Evolutionary conservation across 2,888 invertebrate species (phyloP), one percentile per base, ranked within the genome.

Genomic region (Alloplasta piceator): DNA sequence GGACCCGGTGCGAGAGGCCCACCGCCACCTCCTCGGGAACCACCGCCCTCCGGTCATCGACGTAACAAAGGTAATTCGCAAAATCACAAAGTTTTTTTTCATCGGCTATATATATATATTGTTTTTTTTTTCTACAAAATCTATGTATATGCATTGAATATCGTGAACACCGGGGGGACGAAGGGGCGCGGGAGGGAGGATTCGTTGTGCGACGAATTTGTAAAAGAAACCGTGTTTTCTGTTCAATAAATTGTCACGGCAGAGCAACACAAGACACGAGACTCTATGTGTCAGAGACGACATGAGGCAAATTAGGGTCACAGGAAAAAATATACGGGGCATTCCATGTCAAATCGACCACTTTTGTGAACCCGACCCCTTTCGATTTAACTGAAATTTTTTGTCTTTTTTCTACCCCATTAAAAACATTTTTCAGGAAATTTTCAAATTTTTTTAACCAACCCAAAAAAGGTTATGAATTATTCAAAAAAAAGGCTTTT

Each of bases 1-100:
- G 95, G 97, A 63, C 97, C 97, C 5, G 97, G 97, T n/a, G 97
- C 97, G 4, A 94, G 97, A 86, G 97, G 97, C 67, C 97, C 97
- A n/a, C 97, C 97, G 55, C 97, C 96, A 43, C 97, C 97, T 7
- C 97, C 97, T 0, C 93, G 97, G 80, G 96, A 96, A 85, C 90
- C 89, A 5, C 89, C 89, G 9, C 89, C 90, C 1, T 85, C 89
- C 10, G 90, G 89, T 61, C 90, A 90, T 76, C 92, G 93, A 80
- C 91, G 93, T 85, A 90, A 90, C 85, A 92, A 92, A 93, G 93
- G 93, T 93, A 91, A 90, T 89, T 6, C 7, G n/a, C 16, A 43
- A 26, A 41, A 10, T 1, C n/a, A 67, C 16, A 41, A 39, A 38
- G n/a, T 39, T 9, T 70, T 36, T 80, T 76, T 73, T 60, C 36